These are phyloP conservation scores for Gorsachius magnificus DNA, from an alignment of 2,797 vertebrate species.

Conservation along the genomic window DNA sequence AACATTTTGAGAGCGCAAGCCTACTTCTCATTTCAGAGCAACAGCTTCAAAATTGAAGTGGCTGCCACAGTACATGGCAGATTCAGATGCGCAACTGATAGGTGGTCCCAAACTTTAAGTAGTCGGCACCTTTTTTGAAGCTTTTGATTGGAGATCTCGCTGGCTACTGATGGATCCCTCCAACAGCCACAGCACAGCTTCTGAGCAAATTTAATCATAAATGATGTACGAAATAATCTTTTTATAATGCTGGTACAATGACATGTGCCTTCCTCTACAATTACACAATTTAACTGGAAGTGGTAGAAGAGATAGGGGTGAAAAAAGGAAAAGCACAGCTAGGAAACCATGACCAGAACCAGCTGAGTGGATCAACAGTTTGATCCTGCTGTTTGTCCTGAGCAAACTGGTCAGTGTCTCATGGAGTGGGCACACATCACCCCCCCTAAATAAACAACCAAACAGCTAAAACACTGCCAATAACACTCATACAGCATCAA, in stretches of 20 bases:
- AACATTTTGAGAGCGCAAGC: not conserved
- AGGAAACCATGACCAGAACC: not conserved
- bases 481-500: not conserved
- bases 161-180: not conserved
- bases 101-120: not conserved
- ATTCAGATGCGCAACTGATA: not conserved
- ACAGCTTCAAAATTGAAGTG: not conserved
- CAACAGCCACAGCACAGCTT: not conserved
- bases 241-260: not conserved
- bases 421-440: rapidly evolving
- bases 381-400: not conserved
- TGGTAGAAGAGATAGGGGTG: not conserved
- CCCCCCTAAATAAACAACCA: not conserved
- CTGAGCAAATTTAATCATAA: not conserved
- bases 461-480: not conserved
- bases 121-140: not conserved
- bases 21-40: not conserved
- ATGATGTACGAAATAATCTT: not conserved
- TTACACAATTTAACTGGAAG: not conserved
- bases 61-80: rapidly evolving
- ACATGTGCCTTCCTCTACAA: not conserved
- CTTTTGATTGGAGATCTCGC: not conserved
- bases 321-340: not conserved
- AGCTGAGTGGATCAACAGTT: not conserved
- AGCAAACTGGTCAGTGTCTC: not conserved